phyloP scores from a whole-genome alignment of 2,888 invertebrate genomes.

The Lithodes maja region DNA sequence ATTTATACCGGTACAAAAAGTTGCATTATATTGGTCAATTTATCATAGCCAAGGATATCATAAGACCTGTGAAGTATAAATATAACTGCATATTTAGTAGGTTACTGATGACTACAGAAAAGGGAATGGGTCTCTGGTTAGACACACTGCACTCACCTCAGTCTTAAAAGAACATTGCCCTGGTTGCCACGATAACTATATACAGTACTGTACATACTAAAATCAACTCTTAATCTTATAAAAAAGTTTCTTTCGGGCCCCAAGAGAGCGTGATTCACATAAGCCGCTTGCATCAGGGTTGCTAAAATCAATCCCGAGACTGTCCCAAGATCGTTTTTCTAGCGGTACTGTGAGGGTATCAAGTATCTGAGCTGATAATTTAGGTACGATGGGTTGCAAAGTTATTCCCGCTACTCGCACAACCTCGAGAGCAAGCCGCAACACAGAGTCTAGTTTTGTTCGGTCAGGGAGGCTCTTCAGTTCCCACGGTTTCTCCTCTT shows the following conservation, averaged over 20 bases:
- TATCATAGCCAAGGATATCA: too few species aligned
- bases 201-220: not conserved
- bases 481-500: slow-evolving; percentile 91
- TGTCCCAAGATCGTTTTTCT: slow-evolving; percentile 34
- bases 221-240: slow-evolving; percentile 38
- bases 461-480: slow-evolving; percentile 80
- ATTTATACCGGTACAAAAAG: too few species aligned
- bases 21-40: too few species aligned
- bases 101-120: not conserved
- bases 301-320: slow-evolving; percentile 26
- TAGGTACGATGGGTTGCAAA: slow-evolving; percentile 90
- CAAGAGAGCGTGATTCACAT: slow-evolving; percentile 22
- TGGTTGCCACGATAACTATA: too few species aligned
- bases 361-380: slow-evolving; percentile 46
- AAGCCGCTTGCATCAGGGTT: slow-evolving; percentile 3
- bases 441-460: slow-evolving; percentile 80
- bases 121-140: too few species aligned
- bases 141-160: too few species aligned
- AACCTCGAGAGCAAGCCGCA: slow-evolving; percentile 90
- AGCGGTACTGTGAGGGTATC: slow-evolving; percentile 53
- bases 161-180: too few species aligned
- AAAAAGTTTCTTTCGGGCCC: slow-evolving; percentile 42
- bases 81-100: not conserved
- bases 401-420: slow-evolving; percentile 86
- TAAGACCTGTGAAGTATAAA: too few species aligned